Evolutionary conservation across 2,797 vertebrate genomes (phyloP).

Genomic region (Cirrhinus molitorella): DNA sequence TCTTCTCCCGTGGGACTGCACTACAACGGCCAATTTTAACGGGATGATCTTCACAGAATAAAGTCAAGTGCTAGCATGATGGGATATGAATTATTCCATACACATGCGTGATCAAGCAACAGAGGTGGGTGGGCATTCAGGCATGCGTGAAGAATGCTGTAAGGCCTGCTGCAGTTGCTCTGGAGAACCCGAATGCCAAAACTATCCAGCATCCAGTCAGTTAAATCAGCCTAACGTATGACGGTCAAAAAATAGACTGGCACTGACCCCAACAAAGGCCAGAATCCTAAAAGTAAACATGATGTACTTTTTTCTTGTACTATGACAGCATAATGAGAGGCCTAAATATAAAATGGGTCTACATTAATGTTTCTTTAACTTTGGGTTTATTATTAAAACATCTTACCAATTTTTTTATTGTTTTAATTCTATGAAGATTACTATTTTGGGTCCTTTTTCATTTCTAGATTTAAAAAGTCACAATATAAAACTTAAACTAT

Average conservation of each 20-base stretch:
- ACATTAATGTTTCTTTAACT: neutral
- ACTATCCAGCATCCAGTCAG: conserved; percentile 47
- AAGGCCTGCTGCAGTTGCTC: conserved; percentile 20
- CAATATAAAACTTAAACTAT: neutral
- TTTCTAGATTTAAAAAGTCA: neutral
- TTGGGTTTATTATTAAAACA: neutral
- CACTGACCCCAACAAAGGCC: conserved; percentile 21
- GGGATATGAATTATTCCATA: neutral
- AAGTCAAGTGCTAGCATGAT: conserved; percentile 1
- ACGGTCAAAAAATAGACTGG: conserved; percentile 56
- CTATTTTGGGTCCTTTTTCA: neutral
- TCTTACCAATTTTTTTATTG: too few species aligned
- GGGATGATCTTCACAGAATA: conserved; percentile 8
- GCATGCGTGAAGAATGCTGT: conserved; percentile 38
- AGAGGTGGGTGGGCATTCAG: conserved; percentile 51
- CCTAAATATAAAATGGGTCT: neutral
- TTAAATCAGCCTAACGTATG: conserved; percentile 37
- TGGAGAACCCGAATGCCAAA: conserved; percentile 40
- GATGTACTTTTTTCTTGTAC: neutral
- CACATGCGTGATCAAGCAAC: conserved; percentile 5
- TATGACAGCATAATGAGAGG: neutral
- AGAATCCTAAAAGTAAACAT: conserved; percentile 22
- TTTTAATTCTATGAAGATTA: too few species aligned
- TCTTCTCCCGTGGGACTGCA: conserved; percentile 49
- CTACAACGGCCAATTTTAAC: conserved; percentile 47